phyloP scores from a whole-genome alignment of 2,797 vertebrate species.

The Neopelma chrysocephalum region DNA sequence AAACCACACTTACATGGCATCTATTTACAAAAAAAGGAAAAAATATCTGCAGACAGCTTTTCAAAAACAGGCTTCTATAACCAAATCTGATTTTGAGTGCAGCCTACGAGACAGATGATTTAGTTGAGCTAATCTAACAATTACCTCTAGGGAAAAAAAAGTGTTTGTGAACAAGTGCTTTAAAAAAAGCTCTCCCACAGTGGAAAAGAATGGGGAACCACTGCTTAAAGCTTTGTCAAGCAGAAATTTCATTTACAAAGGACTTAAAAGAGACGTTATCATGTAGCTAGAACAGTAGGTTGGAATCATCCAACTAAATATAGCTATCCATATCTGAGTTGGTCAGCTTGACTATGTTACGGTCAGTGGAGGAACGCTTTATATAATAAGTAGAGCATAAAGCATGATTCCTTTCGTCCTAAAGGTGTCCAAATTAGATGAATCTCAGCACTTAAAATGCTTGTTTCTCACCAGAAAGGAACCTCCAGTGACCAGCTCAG shows the following conservation, averaged over 20 bases:
- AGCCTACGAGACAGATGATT: background rate
- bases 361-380: background rate
- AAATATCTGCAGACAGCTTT: background rate
- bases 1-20: rapidly evolving
- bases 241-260: background rate
- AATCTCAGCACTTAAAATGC: background rate
- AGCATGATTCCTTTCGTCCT: background rate
- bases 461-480: constrained; percentile 7
- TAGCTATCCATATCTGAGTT: background rate
- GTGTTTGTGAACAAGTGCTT: background rate
- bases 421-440: background rate
- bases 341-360: background rate
- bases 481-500: background rate
- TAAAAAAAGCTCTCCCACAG: background rate
- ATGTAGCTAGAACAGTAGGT: background rate
- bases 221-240: background rate
- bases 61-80: background rate
- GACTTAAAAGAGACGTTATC: background rate
- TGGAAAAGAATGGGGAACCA: background rate
- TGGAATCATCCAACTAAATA: background rate
- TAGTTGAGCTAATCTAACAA: background rate
- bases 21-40: background rate
- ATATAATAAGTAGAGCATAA: background rate
- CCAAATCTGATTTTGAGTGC: background rate
- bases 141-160: background rate